Evolutionary conservation across 2,113 vertebrate species (phyloP), one percentile per base, ranked within the genome.

Genomic region (Gallinago jamesoni): DNA sequence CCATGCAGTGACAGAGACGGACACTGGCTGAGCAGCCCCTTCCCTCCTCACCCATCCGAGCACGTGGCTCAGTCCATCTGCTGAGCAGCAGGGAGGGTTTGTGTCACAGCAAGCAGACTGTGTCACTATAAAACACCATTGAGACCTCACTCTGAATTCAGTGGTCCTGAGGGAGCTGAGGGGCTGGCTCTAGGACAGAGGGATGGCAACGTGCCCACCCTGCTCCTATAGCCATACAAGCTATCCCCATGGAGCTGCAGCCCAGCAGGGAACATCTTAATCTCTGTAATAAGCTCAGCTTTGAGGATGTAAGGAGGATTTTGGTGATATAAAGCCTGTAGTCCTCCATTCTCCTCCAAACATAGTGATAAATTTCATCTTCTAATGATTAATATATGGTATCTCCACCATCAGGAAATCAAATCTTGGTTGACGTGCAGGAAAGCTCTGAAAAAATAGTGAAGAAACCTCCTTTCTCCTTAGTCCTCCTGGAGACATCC

Each of bases 71-170:
- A 3, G 31, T 1, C 64, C 30, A 6, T 4, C 6, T 22, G 67
- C 45, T 20, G 35, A 28, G 62, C 56, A 28, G 7, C 0, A 21
- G 37, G 41, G 43, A 70, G 56, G 27, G 8, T 45, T 50, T 1
- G 1, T n/a, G 55, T 63, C 55, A 18, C 60, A 55, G 27, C 41
- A 30, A 30, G 41, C 14, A 2, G 1, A 37, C 41, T 13, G 23
- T 4, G 7, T 22, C 3, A 1, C 60, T 39, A 4, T 28, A 9
- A 53, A 75, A 33, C 9, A 0, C 39, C 56, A 6, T 1, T 2
- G 1, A 41, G 52, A 50, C 33, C 52, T 72, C 50, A 9, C 23
- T 37, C 60, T 16, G 27, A 80, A 37, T 31, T 55, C 39, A 41
- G 45, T 1, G 1, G 48, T 24, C 10, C 48, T 53, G 43, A 3